Percentiles rank a stretch among this genome's conserved stretches.
Conservation (phyloP, 2,797 vertebrate genomes). For the Sebastolobus alascanus region DNA sequence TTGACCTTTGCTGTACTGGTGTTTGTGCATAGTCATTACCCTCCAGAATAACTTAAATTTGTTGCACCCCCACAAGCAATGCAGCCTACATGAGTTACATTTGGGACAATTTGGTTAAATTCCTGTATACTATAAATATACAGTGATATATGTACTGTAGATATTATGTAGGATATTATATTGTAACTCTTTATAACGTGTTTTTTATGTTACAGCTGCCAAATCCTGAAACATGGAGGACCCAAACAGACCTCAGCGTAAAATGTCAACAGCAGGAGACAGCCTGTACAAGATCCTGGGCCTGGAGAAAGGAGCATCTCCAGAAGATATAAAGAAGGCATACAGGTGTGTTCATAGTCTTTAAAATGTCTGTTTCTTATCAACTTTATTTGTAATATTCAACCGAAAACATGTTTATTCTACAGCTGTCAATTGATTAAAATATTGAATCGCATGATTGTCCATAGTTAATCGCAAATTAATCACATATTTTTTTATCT, state of each 20-base stretch:
- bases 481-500: too few species aligned
- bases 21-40: too few species aligned
- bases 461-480: too few species aligned
- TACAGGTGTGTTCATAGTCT: constrained; percentile 87
- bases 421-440: too few species aligned
- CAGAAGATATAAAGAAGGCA: constrained; percentile 91
- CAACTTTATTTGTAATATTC: neutral
- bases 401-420: neutral
- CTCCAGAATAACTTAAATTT: neutral
- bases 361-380: too few species aligned
- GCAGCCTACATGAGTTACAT: neutral
- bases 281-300: constrained; percentile 90
- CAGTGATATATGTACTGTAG: neutral
- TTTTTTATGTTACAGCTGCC: constrained; percentile 37
- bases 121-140: neutral
- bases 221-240: constrained; percentile 85
- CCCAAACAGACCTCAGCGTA: constrained; percentile 79
- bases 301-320: constrained; percentile 89
- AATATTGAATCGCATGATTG: too few species aligned
- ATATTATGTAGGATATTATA: neutral
- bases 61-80: neutral
- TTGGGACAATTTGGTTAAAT: neutral
- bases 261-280: constrained; percentile 88
- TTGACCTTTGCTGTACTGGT: neutral
- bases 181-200: neutral